phyloP scores from a whole-genome alignment of 2,797 vertebrate species.

The Rhodeus uyekii region DNA sequence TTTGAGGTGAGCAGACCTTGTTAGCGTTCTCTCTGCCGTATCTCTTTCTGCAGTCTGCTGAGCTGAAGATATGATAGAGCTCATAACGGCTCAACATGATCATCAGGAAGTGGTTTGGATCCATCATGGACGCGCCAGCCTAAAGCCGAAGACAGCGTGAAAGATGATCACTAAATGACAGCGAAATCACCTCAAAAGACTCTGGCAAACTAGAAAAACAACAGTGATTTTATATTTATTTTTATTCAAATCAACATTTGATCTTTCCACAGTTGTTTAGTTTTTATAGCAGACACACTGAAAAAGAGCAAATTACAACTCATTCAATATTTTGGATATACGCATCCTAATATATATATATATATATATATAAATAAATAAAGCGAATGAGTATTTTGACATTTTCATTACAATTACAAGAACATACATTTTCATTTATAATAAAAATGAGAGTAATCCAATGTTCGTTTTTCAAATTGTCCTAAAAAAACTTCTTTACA shows the following conservation, averaged over 20 bases:
- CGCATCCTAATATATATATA: no score
- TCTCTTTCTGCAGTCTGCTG: slow-evolving; percentile 88
- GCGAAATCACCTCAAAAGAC: background rate
- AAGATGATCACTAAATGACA: background rate
- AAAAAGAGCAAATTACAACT: background rate
- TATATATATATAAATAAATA: no score
- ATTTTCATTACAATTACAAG: background rate
- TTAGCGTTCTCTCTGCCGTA: slow-evolving; percentile 87
- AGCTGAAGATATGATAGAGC: slow-evolving; percentile 93
- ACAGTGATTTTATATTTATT: background rate
- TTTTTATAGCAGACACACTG: background rate
- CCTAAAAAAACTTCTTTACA: background rate
- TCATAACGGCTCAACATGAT: slow-evolving; percentile 94
- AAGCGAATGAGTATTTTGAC: no score
- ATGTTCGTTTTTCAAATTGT: background rate
- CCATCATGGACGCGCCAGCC: slow-evolving; percentile 98
- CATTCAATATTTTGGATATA: no score
- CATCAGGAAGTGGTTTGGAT: slow-evolving; percentile 98
- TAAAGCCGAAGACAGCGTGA: slow-evolving; percentile 61
- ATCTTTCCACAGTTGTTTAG: background rate
- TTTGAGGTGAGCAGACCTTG: slow-evolving; percentile 77
- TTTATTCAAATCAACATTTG: background rate
- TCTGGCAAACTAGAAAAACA: background rate
- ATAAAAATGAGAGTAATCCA: background rate
- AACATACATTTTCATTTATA: background rate